Conservation (phyloP, 2,113 vertebrate species). For the Mungos mungo region DNA sequence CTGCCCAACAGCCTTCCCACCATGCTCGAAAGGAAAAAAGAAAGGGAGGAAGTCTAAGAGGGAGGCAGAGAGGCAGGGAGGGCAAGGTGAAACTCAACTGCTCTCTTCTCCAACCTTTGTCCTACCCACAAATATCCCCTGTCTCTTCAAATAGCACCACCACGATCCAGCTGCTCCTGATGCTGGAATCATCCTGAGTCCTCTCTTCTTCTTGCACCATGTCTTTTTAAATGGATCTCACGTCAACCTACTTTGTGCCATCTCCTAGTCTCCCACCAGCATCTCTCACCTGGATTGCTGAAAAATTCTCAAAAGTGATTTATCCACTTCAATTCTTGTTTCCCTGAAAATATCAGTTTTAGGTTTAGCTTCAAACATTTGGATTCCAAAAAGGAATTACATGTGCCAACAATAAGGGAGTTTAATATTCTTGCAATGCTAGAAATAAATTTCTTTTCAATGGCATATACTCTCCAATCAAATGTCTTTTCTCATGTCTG, state of each 20-base stretch:
- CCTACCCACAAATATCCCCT: not conserved
- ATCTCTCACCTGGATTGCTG: not conserved
- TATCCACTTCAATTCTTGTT: not conserved
- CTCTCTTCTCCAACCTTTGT: not conserved
- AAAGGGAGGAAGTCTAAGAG: not conserved
- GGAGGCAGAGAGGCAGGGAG: accelerated
- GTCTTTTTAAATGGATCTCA: not conserved
- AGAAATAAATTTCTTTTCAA: conserved; percentile 32
- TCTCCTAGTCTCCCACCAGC: not conserved
- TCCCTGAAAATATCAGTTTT: not conserved
- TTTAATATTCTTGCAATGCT: not conserved
- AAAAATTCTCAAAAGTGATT: not conserved
- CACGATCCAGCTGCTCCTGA: not conserved
- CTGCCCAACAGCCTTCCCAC: not conserved
- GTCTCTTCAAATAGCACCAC: not conserved
- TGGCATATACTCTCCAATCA: not conserved
- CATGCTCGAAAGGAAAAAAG: not conserved
- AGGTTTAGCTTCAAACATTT: not conserved
- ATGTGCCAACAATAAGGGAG: not conserved
- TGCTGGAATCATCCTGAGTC: not conserved
- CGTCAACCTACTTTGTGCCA: not conserved
- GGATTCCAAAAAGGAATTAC: not conserved
- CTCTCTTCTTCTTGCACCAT: not conserved
- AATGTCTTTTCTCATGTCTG: not conserved
- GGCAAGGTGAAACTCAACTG: not conserved